These are phyloP conservation scores for Microcebus murinus DNA, from an alignment of 2,113 vertebrate species.

Conservation along the genomic window DNA sequence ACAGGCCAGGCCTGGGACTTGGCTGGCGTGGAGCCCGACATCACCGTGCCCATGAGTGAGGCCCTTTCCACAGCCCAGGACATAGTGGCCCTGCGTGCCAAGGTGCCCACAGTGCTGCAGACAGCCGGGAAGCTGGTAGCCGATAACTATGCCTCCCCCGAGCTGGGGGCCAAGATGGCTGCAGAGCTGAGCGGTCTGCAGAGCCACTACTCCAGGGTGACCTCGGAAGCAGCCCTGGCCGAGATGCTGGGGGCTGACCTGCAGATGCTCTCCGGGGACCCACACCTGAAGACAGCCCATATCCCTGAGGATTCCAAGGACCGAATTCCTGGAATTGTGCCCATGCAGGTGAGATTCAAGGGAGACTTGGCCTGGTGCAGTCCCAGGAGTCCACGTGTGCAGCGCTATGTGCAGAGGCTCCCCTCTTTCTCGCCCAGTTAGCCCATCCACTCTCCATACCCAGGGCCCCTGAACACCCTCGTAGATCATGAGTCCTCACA, in stretches of 20 bases:
- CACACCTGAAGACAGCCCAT: conserved; percentile 88
- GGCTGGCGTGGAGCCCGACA: conserved; percentile 91
- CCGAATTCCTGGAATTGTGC: conserved; percentile 87
- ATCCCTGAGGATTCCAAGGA: conserved; percentile 86
- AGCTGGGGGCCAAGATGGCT: conserved; percentile 85
- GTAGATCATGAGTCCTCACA: background rate
- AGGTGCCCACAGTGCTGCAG: conserved; percentile 89
- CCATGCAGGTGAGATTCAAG: conserved; percentile 89
- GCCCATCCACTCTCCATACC: background rate
- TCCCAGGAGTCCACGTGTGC: background rate
- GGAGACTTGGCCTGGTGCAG: background rate
- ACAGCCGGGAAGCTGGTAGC: conserved; percentile 88
- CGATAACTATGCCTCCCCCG: conserved; percentile 93
- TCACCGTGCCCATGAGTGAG: conserved; percentile 86
- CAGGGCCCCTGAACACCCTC: background rate
- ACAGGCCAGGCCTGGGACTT: conserved; percentile 92
- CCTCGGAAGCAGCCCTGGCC: conserved; percentile 88
- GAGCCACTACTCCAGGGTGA: conserved; percentile 85
- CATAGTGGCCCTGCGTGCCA: conserved; percentile 88
- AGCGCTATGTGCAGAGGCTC: background rate
- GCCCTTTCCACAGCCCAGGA: conserved; percentile 88
- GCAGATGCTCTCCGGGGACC: conserved; percentile 90
- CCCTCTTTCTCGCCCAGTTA: background rate
- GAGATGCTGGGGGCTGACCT: conserved; percentile 89
- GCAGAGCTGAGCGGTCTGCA: conserved; percentile 83